Evolutionary conservation across 2,888 invertebrate genomes (phyloP).

Genomic region (Quadroppia sp.): DNA sequence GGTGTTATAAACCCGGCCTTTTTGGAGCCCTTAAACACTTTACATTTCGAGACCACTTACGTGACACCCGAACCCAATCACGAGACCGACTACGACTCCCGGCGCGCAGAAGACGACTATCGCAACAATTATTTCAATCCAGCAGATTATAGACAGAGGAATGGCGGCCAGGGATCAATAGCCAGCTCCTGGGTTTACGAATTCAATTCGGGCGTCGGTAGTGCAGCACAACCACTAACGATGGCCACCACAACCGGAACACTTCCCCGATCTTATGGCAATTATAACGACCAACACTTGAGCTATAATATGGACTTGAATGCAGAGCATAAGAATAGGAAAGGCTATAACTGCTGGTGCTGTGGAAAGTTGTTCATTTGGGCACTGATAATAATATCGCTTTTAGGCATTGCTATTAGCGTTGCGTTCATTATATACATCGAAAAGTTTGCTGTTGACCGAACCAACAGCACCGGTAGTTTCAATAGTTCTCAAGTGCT

Average conservation of each 20-base stretch:
- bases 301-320: slow-evolving; percentile 11
- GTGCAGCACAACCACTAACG: neutral
- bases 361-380: neutral
- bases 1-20: slow-evolving; percentile 26
- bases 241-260: neutral
- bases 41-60: neutral
- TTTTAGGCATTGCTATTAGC: neutral
- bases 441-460: neutral
- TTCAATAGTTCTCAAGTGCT: neutral
- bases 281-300: neutral
- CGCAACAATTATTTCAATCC: neutral
- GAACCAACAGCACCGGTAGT: neutral
- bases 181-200: slow-evolving; percentile 21
- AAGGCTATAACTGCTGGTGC: neutral
- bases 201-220: neutral
- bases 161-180: neutral
- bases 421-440: slow-evolving; percentile 21
- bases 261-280: neutral
- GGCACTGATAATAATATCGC: slow-evolving; percentile 1
- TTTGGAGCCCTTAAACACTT: neutral
- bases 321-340: neutral
- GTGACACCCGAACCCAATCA: too few relatives aligned
- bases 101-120: neutral
- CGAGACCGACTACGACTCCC: too few relatives aligned
- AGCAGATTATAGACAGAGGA: neutral